Evolutionary conservation across 2,113 vertebrate genomes (phyloP), one percentile per base, ranked within the genome.

Genomic region (Colinus virginianus): DNA sequence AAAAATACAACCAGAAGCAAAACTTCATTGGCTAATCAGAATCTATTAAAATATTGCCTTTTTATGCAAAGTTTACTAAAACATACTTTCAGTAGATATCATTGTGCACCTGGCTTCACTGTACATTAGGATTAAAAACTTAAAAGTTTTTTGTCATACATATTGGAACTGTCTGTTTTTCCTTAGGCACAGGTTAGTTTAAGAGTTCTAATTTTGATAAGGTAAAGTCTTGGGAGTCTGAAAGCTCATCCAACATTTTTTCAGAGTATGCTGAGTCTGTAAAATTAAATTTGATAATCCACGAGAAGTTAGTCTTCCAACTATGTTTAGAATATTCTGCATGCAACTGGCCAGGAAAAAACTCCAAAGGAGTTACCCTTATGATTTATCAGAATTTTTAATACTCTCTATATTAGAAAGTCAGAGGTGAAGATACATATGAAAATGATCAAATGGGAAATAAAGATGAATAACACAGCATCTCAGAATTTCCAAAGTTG

Each of bases 241-340:
- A 87, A 80, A 90, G 30, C 13, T 64, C 48, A 40, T 56, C 1
- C 0, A 64, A 19, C 2, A 1, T 15, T 42, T 34, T 67, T 78
- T 32, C 66, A 81, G 32, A 13, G 78, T 53, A 6, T 71, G 5
- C 36, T 64, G 18, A 80, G 7, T 64, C 30, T 88, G 18, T 68
- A 88, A 87, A 93, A 81, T 20, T 25, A 7, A 84, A 68, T 88
- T 78, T 87, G 26, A 88, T 93, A 94, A 34, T 10, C 11, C 13
- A 5, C 11, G 20, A 56, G 17, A 59, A n/a, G 18, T 68, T 12
- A 64, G 2, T 38, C 13, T 84, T 86, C 93, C 53, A 79, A 76
- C 36, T 4, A 91, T 36, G 1, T 70, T 84, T 84, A 6, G n/a
- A 78, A 78, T 11, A 64, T 2, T 45, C 7, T 71, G 5, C 51